These are phyloP conservation scores for Psittacus erithacus DNA, from an alignment of 2,113 vertebrate genomes.

Conservation along the genomic window DNA sequence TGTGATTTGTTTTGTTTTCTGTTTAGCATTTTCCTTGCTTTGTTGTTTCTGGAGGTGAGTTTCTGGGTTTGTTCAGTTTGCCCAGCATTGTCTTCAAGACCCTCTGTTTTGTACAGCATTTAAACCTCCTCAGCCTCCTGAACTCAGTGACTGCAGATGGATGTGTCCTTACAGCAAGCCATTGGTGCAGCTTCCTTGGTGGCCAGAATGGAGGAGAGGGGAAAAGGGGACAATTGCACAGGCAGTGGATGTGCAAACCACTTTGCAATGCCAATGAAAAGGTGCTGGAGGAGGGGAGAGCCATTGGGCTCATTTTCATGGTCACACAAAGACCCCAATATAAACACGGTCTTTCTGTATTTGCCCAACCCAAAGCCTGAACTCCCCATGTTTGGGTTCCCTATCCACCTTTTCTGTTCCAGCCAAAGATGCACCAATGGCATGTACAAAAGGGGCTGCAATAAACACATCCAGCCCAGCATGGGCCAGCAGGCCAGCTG, in stretches of 20 bases:
- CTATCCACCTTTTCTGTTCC: not conserved
- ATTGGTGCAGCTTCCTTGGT: conserved; percentile 41
- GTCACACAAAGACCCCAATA: not conserved
- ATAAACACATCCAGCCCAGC: not conserved
- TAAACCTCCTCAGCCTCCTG: not conserved
- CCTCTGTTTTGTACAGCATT: not conserved
- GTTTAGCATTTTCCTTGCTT: conserved; percentile 50
- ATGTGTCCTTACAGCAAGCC: not conserved
- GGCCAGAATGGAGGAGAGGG: not conserved
- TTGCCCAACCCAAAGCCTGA: not conserved
- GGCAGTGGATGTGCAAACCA: not conserved
- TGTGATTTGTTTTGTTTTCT: conserved; percentile 37
- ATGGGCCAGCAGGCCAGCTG: not conserved
- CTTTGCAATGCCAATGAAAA: not conserved
- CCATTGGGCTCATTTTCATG: not conserved
- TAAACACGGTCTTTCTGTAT: not conserved
- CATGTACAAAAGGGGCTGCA: conserved; percentile 48
- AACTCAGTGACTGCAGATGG: not conserved
- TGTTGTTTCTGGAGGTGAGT: conserved; percentile 55
- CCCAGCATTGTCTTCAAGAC: not conserved
- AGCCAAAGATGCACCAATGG: conserved; percentile 53
- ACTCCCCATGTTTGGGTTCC: not conserved
- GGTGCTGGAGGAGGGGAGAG: not conserved
- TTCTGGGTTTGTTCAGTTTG: not conserved
- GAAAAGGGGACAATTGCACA: not conserved